Evolutionary conservation across 2,113 vertebrate genomes (phyloP).

Genomic region (Phainopepla nitens): DNA sequence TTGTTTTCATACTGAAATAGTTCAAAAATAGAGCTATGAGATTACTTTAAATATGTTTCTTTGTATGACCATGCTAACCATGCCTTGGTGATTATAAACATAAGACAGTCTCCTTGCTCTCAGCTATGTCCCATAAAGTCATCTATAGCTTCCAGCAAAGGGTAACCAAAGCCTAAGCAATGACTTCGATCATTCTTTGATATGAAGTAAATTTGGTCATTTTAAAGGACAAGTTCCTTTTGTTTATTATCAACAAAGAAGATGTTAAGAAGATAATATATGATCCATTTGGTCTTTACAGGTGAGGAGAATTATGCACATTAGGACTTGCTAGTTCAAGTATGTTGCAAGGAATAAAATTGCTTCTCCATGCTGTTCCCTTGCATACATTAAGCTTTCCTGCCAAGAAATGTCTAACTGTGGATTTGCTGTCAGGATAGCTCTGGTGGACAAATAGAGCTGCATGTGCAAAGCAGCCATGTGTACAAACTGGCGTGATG

Average conservation of each 20-base stretch:
- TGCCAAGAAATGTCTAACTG: neutral
- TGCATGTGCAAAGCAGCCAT: neutral
- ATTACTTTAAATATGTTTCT: neutral
- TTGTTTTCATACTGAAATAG: neutral
- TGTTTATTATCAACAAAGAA: neutral
- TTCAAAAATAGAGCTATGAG: neutral
- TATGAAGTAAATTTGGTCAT: neutral
- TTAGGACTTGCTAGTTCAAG: neutral
- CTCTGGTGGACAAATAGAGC: neutral
- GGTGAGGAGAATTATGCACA: neutral
- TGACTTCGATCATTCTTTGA: neutral
- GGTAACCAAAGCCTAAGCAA: neutral
- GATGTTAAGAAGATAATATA: neutral
- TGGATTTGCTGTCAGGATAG: neutral
- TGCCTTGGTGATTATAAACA: neutral
- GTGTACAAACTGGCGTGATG: fast-evolving
- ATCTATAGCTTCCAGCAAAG: neutral
- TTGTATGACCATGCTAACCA: neutral
- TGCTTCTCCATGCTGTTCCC: neutral
- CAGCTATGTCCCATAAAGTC: neutral
- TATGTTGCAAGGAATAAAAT: neutral
- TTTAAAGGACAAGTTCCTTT: neutral
- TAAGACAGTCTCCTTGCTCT: neutral
- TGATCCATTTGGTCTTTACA: neutral
- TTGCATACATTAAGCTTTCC: neutral